Evolutionary conservation across 2,113 vertebrate species (phyloP).

Genomic region (Halcyon senegalensis): DNA sequence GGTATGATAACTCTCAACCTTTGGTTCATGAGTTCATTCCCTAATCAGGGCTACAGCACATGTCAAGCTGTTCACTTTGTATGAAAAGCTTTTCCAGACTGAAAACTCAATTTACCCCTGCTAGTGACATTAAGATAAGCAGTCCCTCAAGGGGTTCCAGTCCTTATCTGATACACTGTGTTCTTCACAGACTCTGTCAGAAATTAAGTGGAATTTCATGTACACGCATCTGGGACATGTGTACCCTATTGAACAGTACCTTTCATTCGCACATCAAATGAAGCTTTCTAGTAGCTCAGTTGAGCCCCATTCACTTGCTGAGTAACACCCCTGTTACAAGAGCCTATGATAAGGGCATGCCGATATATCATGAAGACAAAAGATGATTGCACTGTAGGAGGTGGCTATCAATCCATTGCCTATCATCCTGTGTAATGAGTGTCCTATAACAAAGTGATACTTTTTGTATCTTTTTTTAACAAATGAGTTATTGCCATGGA

Average conservation of each 20-base stretch:
- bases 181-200: neutral
- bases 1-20: neutral
- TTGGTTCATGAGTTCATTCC: neutral
- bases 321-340: neutral
- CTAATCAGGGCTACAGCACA: slow-evolving; percentile 3
- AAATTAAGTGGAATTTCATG: slow-evolving; percentile 31
- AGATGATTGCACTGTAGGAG: neutral
- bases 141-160: neutral
- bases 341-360: neutral
- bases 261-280: slow-evolving; percentile 51
- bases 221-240: neutral
- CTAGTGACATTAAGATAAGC: slow-evolving; percentile 49
- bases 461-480: neutral
- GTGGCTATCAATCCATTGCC: neutral
- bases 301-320: neutral
- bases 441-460: neutral
- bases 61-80: slow-evolving; percentile 18
- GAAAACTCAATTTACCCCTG: slow-evolving; percentile 53
- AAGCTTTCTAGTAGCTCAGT: neutral
- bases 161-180: slow-evolving; percentile 35
- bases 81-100: slow-evolving; percentile 40
- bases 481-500: neutral
- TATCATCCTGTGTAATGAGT: neutral
- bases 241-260: slow-evolving; percentile 12
- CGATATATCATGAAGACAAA: slow-evolving; percentile 38